Conservation (phyloP, 2,888 invertebrate species). For the Pachycephus smyrnensis region DNA sequence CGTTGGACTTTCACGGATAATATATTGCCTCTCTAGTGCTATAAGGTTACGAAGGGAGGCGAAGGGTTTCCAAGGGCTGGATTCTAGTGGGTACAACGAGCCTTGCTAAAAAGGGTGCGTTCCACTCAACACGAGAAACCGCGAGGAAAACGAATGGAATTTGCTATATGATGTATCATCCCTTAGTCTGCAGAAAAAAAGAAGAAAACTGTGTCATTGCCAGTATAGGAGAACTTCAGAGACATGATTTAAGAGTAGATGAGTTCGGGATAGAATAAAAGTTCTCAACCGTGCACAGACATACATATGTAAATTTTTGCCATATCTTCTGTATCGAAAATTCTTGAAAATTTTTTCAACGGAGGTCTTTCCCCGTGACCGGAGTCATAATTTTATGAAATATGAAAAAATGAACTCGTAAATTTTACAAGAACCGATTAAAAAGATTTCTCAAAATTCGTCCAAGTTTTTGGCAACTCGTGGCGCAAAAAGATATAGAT, state of each 20-base stretch:
- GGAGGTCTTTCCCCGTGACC: background rate
- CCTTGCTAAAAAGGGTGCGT: background rate
- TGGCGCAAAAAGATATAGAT: background rate
- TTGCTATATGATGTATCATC: background rate
- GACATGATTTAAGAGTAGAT: background rate
- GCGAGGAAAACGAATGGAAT: background rate
- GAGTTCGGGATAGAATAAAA: background rate
- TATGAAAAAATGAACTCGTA: background rate
- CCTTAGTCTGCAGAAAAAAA: conserved; percentile 7
- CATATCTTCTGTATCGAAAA: background rate
- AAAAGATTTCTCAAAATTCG: background rate
- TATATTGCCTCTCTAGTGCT: background rate
- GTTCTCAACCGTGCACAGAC: background rate
- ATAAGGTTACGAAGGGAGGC: background rate
- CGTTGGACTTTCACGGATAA: background rate
- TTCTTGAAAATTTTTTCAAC: background rate
- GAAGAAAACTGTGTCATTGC: background rate
- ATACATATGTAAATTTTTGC: background rate
- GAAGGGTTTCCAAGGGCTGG: background rate
- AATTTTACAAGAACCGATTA: background rate
- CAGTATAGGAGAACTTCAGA: background rate
- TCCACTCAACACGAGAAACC: background rate
- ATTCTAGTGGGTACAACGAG: background rate
- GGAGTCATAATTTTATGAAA: background rate
- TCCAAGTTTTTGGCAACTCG: background rate